Conservation (phyloP, 2,113 vertebrate genomes). For the Solenodon paradoxus region DNA sequence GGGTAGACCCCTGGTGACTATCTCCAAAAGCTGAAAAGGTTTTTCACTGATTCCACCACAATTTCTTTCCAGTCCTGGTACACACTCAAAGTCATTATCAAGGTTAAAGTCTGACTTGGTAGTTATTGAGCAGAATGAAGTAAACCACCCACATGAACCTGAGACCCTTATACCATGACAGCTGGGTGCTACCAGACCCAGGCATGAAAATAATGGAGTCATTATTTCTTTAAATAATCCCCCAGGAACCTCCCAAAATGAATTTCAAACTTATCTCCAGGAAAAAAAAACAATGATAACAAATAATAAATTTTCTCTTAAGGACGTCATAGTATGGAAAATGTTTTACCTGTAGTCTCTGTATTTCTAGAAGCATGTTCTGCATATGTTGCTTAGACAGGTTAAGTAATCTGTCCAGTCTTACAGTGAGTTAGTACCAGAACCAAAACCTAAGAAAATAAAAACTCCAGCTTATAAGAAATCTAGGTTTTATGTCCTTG, state of each 20-base stretch:
- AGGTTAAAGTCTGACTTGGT: not conserved
- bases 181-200: not conserved
- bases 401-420: not conserved
- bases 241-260: not conserved
- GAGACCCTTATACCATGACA: not conserved
- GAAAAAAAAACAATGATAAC: not conserved
- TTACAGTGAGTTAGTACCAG: not conserved
- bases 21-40: fast-evolving
- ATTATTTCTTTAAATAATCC: not conserved
- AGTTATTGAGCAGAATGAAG: not conserved
- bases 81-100: not conserved
- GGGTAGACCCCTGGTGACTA: not conserved
- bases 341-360: not conserved
- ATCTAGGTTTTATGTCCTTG: not conserved
- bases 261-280: not conserved
- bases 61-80: fast-evolving
- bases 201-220: not conserved
- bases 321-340: not conserved
- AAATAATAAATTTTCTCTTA: not conserved
- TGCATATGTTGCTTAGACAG: not conserved
- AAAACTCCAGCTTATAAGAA: not conserved
- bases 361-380: not conserved
- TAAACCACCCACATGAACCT: not conserved
- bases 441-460: not conserved
- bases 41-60: not conserved